Conservation (phyloP, 2,113 vertebrate genomes). For the Nibea albiflora region DNA sequence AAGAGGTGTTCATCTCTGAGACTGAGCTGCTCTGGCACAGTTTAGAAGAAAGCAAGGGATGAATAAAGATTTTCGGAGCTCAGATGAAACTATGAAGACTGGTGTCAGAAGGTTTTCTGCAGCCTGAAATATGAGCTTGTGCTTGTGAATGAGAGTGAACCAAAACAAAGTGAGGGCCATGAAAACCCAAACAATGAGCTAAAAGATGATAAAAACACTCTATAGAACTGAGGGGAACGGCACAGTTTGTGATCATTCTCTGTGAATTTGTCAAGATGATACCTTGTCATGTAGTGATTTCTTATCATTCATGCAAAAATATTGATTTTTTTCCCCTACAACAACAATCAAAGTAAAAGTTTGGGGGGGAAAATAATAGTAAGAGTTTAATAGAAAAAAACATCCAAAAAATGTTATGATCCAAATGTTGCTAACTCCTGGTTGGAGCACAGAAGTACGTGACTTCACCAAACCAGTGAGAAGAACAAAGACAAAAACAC, state of each 20-base stretch:
- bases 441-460: too few relatives aligned
- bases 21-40: constrained; percentile 1
- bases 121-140: neutral
- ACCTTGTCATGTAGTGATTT: neutral
- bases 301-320: too few relatives aligned
- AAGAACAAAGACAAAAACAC: neutral
- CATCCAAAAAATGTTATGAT: too few relatives aligned
- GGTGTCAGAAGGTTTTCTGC: too few relatives aligned
- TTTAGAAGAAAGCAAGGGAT: neutral
- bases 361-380: neutral
- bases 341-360: neutral
- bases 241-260: neutral
- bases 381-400: too few relatives aligned
- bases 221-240: neutral
- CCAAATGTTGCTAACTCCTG: too few relatives aligned
- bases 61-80: too few relatives aligned
- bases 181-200: neutral
- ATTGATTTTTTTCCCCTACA: too few relatives aligned
- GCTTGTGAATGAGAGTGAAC: neutral
- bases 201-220: neutral
- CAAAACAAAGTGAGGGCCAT: neutral
- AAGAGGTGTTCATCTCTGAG: constrained; percentile 6
- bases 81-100: too few relatives aligned
- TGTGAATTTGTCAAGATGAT: neutral
- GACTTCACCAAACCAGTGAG: too few relatives aligned